A percentile compares a stretch with the other conserved stretches of the same genome.
Conservation (phyloP, 1,140 invertebrate species). For the Ooceraea biroi region DNA sequence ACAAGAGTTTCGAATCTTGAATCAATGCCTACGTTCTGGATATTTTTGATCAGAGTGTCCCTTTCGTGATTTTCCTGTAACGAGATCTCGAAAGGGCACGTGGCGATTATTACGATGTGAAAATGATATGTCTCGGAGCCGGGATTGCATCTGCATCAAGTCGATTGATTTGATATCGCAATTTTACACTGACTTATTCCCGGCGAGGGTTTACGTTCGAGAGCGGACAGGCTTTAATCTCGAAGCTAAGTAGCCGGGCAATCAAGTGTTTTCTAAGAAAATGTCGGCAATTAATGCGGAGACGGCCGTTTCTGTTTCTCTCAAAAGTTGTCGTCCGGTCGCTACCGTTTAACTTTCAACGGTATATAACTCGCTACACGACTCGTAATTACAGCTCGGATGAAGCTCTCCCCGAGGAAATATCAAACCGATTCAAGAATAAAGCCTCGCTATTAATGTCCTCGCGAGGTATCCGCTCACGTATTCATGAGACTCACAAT, state of each 20-base stretch:
- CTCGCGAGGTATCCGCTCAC: not conserved
- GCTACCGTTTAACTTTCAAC: conserved; percentile 20
- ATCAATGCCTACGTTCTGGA: no score
- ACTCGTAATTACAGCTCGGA: not conserved
- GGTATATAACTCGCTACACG: not conserved
- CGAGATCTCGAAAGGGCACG: no score
- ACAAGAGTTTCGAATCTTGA: no score
- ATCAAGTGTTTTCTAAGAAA: conserved; percentile 22
- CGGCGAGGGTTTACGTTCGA: no score
- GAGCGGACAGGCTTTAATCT: not conserved
- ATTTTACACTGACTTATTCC: no score
- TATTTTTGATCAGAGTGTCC: no score
- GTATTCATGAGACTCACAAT: not conserved
- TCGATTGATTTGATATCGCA: no score
- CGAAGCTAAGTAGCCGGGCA: not conserved
- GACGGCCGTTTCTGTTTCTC: conserved; percentile 1
- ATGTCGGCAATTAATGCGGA: not conserved
- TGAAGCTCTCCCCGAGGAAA: not conserved
- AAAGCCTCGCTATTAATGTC: not conserved
- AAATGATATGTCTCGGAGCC: no score
- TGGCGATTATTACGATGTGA: no score
- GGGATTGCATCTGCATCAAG: no score
- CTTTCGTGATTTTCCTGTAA: no score
- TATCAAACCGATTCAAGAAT: not conserved
- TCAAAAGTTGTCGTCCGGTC: not conserved